phyloP scores from a whole-genome alignment of 1,140 invertebrate genomes.

The Venustaconcha ellipsiformis region DNA sequence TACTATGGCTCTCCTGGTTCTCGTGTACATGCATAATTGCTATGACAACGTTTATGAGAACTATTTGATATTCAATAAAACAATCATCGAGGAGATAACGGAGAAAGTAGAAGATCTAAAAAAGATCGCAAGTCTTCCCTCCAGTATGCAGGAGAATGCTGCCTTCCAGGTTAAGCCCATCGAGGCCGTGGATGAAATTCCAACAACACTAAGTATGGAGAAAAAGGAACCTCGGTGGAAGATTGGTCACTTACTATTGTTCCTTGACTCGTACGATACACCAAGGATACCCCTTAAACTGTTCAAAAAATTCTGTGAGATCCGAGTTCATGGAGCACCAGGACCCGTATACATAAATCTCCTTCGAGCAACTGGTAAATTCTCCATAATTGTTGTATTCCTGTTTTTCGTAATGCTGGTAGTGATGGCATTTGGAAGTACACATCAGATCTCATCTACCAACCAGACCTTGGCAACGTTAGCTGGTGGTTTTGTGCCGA shows the following conservation, averaged over 20 bases:
- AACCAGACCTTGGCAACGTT: slow-evolving; percentile 66
- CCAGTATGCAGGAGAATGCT: slow-evolving; percentile 61
- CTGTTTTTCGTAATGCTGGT: slow-evolving; percentile 67
- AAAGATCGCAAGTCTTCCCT: slow-evolving; percentile 62
- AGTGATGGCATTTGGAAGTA: slow-evolving; percentile 66
- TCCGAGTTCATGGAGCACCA: slow-evolving; percentile 61
- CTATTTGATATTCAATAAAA: slow-evolving; percentile 64
- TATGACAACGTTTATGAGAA: slow-evolving; percentile 67
- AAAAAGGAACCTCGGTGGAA: slow-evolving; percentile 60
- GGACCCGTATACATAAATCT: slow-evolving; percentile 65
- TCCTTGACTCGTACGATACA: slow-evolving; percentile 64
- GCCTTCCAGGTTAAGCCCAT: slow-evolving; percentile 59
- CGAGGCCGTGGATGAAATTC: slow-evolving; percentile 50
- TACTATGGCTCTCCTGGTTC: slow-evolving; percentile 61
- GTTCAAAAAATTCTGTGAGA: slow-evolving; percentile 63
- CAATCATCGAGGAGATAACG: slow-evolving; percentile 63
- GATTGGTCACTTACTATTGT: slow-evolving; percentile 62
- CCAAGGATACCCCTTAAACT: slow-evolving; percentile 62
- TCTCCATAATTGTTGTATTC: slow-evolving; percentile 64
- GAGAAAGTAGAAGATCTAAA: slow-evolving; percentile 63
- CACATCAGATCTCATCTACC: slow-evolving; percentile 62
- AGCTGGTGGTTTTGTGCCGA: slow-evolving; percentile 65
- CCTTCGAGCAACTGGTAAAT: slow-evolving; percentile 62
- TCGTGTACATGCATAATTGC: slow-evolving; percentile 67
- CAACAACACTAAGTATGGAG: slow-evolving; percentile 48